These are phyloP conservation scores for Drosophila kurseongensis DNA, from an alignment of 1,140 invertebrate genomes.

Conservation along the genomic window DNA sequence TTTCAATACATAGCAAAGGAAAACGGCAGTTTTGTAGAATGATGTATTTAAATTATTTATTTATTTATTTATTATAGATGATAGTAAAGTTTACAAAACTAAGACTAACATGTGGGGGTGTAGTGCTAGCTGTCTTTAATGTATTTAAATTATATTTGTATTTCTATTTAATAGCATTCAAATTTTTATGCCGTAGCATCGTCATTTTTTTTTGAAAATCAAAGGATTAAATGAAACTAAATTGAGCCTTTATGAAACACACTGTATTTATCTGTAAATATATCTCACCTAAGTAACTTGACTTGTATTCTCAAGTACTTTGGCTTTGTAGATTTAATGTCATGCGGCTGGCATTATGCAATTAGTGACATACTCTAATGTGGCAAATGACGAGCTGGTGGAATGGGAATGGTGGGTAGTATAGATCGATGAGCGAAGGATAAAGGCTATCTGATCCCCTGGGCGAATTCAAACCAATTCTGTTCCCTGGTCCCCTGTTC, in stretches of 20 bases:
- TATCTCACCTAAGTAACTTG: conserved; percentile 19
- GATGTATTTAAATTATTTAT: too few species aligned
- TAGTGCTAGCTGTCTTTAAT: too few species aligned
- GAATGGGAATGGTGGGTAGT: not conserved
- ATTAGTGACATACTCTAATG: conserved; percentile 58
- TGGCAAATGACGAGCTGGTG: conserved; percentile 1
- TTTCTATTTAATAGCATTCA: too few species aligned
- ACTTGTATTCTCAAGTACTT: conserved; percentile 36
- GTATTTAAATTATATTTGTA: too few species aligned
- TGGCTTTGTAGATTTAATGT: conserved; percentile 68
- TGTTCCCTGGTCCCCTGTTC: not conserved
- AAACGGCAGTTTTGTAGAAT: too few species aligned
- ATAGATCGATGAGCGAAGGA: not conserved
- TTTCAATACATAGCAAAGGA: too few species aligned
- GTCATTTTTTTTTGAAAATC: too few species aligned
- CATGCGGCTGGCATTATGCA: conserved; percentile 69
- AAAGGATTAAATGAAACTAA: too few species aligned
- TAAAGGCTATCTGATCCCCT: not conserved
- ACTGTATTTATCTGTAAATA: conserved; percentile 15
- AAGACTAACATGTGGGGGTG: too few species aligned
- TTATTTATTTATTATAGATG: too few species aligned
- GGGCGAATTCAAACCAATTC: conserved; percentile 12
- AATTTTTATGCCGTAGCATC: too few species aligned
- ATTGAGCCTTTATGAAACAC: not conserved
- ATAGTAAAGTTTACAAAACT: too few species aligned